Conservation (phyloP, 1,140 invertebrate species). For the Bombus pyrosoma region DNA sequence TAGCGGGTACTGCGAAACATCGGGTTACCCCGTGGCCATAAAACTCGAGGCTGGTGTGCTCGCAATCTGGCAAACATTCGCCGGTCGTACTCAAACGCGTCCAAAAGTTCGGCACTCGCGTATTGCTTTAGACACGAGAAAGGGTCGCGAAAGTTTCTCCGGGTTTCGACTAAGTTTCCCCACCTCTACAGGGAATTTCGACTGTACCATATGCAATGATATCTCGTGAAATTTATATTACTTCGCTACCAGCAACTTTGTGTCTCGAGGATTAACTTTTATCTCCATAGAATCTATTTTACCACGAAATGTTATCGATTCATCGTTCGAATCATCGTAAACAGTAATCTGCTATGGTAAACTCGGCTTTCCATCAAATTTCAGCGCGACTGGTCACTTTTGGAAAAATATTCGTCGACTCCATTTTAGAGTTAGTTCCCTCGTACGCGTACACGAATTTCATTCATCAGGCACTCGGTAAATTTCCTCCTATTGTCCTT, state of each 20-base stretch:
- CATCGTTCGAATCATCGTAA: background rate
- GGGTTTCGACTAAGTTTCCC: background rate
- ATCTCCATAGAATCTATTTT: background rate
- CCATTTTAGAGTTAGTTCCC: background rate
- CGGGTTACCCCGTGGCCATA: background rate
- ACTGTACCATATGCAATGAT: constrained; percentile 11
- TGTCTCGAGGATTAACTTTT: constrained; percentile 8
- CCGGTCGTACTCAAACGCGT: background rate
- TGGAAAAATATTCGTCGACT: background rate
- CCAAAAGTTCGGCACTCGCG: constrained; percentile 8
- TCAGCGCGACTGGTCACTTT: background rate
- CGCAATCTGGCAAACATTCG: constrained; percentile 40
- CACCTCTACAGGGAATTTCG: background rate
- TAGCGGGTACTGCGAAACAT: background rate
- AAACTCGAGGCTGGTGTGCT: constrained; percentile 12
- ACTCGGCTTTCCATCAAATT: background rate
- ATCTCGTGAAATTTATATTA: constrained; percentile 2
- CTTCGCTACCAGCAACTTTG: background rate
- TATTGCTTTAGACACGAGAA: constrained; percentile 19
- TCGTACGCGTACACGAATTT: background rate
- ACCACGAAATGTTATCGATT: background rate
- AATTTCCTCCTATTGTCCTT: constrained; percentile 1
- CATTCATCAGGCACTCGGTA: background rate
- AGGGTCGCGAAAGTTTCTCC: constrained; percentile 29
- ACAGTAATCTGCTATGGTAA: background rate